Percentiles rank a stretch among this genome's conserved stretches.
phyloP scores from a whole-genome alignment of 2,888 invertebrate species.

The Mimas tiliae region DNA sequence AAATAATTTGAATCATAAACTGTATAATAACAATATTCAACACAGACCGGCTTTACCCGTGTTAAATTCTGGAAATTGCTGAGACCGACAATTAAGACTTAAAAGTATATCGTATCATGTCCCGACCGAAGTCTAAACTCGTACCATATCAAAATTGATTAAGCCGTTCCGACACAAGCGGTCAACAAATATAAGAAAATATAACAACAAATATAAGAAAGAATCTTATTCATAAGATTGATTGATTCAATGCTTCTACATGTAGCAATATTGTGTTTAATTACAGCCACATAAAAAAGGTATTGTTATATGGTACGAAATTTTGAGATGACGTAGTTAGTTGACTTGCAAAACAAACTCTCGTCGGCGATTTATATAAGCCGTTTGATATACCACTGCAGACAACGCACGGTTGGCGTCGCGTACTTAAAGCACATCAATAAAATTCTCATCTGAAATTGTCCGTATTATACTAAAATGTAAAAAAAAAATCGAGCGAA shows the following conservation, averaged over 20 bases:
- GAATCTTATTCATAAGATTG: not conserved
- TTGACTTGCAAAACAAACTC: not conserved
- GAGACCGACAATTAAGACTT: constrained; percentile 12
- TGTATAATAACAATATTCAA: not conserved
- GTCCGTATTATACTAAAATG: constrained; percentile 66
- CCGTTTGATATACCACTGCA: constrained; percentile 20
- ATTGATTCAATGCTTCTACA: not conserved
- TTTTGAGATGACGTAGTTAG: not conserved
- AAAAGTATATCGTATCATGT: constrained; percentile 15
- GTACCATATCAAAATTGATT: constrained; percentile 21
- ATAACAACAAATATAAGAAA: not conserved
- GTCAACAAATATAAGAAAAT: constrained; percentile 7
- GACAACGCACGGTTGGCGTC: constrained; percentile 26
- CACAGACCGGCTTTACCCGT: not conserved
- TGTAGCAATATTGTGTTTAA: not conserved
- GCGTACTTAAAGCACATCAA: constrained; percentile 47
- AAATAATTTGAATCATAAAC: not conserved
- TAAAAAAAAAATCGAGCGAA: constrained; percentile 69
- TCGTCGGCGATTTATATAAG: not conserved
- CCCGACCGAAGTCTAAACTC: constrained; percentile 4
- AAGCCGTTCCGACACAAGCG: constrained; percentile 8
- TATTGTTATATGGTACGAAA: not conserved
- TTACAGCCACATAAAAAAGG: not conserved
- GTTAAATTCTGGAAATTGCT: too few relatives aligned
- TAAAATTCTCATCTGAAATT: constrained; percentile 60